A percentile compares a stretch with the other conserved stretches of the same genome.
These are phyloP conservation scores for Gadus macrocephalus DNA, from an alignment of 2,113 vertebrate species.

Conservation along the genomic window DNA sequence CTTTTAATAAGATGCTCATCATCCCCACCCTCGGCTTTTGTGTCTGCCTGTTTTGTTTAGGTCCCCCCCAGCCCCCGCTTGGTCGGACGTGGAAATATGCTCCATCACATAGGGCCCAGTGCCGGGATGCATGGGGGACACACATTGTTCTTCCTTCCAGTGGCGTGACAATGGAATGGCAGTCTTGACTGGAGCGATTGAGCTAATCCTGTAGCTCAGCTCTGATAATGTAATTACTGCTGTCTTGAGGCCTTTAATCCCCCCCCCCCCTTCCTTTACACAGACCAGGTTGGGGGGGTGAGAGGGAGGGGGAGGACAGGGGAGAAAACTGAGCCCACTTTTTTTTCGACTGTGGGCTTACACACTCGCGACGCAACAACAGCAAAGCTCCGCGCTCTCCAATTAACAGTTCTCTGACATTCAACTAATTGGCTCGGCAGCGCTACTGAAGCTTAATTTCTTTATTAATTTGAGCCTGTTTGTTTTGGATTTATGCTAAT, in stretches of 20 bases:
- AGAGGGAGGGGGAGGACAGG: slow-evolving; percentile 78
- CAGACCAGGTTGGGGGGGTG: too few species aligned
- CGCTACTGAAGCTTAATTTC: slow-evolving; percentile 95
- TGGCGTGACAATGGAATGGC: slow-evolving; percentile 92
- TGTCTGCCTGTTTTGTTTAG: slow-evolving; percentile 73
- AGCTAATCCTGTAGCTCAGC: slow-evolving; percentile 92
- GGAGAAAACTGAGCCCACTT: slow-evolving; percentile 78
- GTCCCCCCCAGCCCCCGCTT: slow-evolving; percentile 77
- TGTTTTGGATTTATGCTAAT: slow-evolving; percentile 89
- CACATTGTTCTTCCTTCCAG: slow-evolving; percentile 73
- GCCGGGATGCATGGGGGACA: slow-evolving; percentile 85
- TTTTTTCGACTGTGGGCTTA: slow-evolving; percentile 79
- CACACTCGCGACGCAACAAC: slow-evolving; percentile 78
- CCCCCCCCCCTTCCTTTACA: slow-evolving; percentile 41
- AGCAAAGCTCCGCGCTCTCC: slow-evolving; percentile 89
- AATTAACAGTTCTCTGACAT: slow-evolving; percentile 99
- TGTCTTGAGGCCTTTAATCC: slow-evolving; percentile 99
- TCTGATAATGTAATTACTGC: slow-evolving; percentile 99
- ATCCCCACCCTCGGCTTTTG: slow-evolving; percentile 84
- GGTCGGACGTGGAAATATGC: slow-evolving; percentile 93
- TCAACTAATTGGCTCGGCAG: slow-evolving; percentile 99
- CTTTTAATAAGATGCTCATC: slow-evolving; percentile 83
- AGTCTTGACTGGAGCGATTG: slow-evolving; percentile 99
- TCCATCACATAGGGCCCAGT: slow-evolving; percentile 84
- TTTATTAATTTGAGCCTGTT: slow-evolving; percentile 91